Conservation (phyloP, 2,888 invertebrate species). For the Troides helena region DNA sequence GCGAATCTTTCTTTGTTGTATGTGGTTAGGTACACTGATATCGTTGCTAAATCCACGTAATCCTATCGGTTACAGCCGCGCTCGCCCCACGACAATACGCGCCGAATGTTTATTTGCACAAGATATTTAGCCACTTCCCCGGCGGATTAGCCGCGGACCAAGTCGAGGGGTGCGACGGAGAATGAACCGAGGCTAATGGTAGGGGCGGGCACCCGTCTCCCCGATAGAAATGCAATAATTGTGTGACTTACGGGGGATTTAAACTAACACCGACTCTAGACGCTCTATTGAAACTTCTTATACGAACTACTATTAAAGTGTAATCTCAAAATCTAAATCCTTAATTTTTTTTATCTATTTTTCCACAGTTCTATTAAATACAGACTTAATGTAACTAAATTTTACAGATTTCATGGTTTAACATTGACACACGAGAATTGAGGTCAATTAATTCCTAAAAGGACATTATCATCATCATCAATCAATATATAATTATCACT, state of each 20-base stretch:
- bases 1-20: constrained; percentile 54
- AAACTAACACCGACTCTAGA: constrained; percentile 39
- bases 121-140: constrained; percentile 80
- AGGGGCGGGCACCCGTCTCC: constrained; percentile 64
- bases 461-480: too few relatives aligned
- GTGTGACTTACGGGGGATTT: constrained; percentile 68
- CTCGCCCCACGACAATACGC: constrained; percentile 69
- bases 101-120: constrained; percentile 79
- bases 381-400: too few relatives aligned
- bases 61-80: constrained; percentile 68
- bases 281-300: constrained; percentile 24
- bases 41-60: constrained; percentile 65
- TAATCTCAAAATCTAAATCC: too few relatives aligned
- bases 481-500: too few relatives aligned
- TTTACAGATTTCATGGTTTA: too few relatives aligned
- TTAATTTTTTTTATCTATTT: too few relatives aligned
- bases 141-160: constrained; percentile 71
- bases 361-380: too few relatives aligned
- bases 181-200: constrained; percentile 62
- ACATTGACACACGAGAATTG: too few relatives aligned
- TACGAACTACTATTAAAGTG: background rate
- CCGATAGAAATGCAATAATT: constrained; percentile 59
- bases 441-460: too few relatives aligned
- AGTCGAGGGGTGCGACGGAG: constrained; percentile 59
- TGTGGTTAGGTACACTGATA: constrained; percentile 63